A percentile compares a stretch with the other conserved stretches of the same genome.
Evolutionary conservation across 2,888 invertebrate genomes (phyloP).

Genomic region (Cataglyphis livida): DNA sequence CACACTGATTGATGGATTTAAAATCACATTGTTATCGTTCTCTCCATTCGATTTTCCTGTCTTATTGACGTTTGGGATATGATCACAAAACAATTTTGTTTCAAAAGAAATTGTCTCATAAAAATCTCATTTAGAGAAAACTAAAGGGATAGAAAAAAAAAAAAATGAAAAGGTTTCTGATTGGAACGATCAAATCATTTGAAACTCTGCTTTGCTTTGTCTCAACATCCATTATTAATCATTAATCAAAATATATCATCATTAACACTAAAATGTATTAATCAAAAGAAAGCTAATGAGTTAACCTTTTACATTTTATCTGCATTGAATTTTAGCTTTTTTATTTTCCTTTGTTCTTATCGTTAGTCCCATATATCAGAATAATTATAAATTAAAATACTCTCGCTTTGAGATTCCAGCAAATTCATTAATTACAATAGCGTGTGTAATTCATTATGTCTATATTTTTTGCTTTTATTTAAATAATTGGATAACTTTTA

Average conservation of each 20-base stretch:
- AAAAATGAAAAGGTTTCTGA: background rate
- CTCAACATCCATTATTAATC: slow-evolving; percentile 3
- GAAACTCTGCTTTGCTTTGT: background rate
- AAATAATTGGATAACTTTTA: background rate
- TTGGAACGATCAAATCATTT: background rate
- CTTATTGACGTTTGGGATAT: slow-evolving; percentile 42
- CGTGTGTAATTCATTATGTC: background rate
- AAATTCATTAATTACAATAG: slow-evolving; percentile 6
- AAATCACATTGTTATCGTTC: slow-evolving; percentile 44
- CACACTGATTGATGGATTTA: slow-evolving; percentile 39
- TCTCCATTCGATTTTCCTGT: slow-evolving; percentile 27
- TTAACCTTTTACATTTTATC: background rate
- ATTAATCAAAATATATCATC: slow-evolving; percentile 9
- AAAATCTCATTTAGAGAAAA: slow-evolving; percentile 46
- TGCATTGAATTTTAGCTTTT: background rate
- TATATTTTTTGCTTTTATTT: background rate
- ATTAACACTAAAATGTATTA: background rate
- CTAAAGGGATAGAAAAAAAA: background rate
- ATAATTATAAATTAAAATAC: background rate
- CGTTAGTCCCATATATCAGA: background rate
- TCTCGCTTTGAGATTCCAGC: background rate
- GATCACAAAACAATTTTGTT: slow-evolving; percentile 40
- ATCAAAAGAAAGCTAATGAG: background rate
- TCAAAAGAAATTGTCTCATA: slow-evolving; percentile 48
- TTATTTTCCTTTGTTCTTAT: background rate